These are phyloP conservation scores for Myoxocephalus aenaeus DNA, from an alignment of 2,797 vertebrate species.

Conservation along the genomic window DNA sequence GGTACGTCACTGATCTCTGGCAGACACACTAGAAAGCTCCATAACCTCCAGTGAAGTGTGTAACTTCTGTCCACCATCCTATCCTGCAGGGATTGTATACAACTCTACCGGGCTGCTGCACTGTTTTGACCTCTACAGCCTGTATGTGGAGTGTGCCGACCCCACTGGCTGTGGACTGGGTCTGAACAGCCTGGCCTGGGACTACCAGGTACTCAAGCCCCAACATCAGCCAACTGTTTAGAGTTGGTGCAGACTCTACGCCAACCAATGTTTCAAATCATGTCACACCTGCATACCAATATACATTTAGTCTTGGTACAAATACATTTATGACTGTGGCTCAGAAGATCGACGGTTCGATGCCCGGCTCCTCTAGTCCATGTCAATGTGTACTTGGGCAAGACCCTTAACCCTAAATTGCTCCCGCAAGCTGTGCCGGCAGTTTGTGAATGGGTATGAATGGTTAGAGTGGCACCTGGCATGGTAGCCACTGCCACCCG, in stretches of 20 bases:
- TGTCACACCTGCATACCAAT: neutral
- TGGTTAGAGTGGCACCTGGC: no score
- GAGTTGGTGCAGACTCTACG: no score
- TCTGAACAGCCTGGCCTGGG: slow-evolving; percentile 89
- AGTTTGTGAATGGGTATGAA: no score
- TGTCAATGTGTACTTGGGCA: no score
- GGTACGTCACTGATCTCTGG: neutral
- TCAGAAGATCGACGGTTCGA: no score
- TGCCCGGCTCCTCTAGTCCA: no score
- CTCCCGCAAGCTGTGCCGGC: no score
- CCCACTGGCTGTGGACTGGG: slow-evolving; percentile 93
- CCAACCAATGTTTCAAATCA: neutral
- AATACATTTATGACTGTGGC: no score
- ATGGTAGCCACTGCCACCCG: no score
- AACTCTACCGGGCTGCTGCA: slow-evolving; percentile 83
- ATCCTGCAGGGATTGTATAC: slow-evolving; percentile 88
- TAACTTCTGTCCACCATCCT: neutral
- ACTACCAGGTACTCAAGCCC: slow-evolving; percentile 90
- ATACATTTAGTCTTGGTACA: neutral
- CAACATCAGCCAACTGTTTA: no score
- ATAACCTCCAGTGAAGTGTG: neutral
- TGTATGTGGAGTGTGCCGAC: slow-evolving; percentile 90
- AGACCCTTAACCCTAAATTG: no score
- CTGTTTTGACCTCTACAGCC: slow-evolving; percentile 87
- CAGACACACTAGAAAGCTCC: neutral